Conservation (phyloP, 1,140 invertebrate genomes). For the Steinernema khuongi region DNA sequence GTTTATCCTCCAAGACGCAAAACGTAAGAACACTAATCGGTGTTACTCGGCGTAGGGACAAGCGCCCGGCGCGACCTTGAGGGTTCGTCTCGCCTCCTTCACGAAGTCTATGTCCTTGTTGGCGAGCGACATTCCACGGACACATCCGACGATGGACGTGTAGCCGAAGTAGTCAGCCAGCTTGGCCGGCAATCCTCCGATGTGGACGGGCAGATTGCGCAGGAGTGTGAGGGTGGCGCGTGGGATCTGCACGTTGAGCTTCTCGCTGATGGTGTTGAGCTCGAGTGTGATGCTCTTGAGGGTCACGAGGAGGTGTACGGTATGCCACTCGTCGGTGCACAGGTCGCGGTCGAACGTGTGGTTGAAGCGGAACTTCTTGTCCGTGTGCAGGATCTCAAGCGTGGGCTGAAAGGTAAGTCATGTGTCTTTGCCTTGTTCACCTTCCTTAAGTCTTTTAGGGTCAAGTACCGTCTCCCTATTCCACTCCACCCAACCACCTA, state of each 20-base stretch:
- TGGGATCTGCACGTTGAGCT: constrained; percentile 15
- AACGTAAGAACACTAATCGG: too few relatives aligned
- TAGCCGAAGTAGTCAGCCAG: constrained; percentile 24
- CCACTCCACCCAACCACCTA: neutral
- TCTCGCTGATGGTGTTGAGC: constrained; percentile 24
- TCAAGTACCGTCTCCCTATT: neutral
- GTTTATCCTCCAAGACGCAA: constrained; percentile 6
- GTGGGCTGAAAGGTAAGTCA: neutral
- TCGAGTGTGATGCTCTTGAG: constrained; percentile 19
- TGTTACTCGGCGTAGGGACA: neutral
- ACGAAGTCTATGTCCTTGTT: constrained; percentile 24
- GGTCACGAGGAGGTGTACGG: constrained; percentile 15
- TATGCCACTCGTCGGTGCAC: constrained; percentile 19
- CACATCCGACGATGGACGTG: constrained; percentile 30
- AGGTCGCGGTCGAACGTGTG: neutral
- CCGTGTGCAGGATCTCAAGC: neutral
- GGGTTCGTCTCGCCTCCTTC: constrained; percentile 22
- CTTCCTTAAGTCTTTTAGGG: neutral
- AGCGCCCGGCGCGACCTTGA: constrained; percentile 19
- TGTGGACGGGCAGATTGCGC: constrained; percentile 30
- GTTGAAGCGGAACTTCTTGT: constrained; percentile 12
- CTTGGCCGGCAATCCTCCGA: constrained; percentile 26
- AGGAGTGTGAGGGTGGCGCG: constrained; percentile 14
- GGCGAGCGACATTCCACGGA: constrained; percentile 19
- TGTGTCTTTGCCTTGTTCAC: too few relatives aligned